Conservation (phyloP, 2,113 vertebrate genomes). For the Poeciliopsis prolifica region DNA sequence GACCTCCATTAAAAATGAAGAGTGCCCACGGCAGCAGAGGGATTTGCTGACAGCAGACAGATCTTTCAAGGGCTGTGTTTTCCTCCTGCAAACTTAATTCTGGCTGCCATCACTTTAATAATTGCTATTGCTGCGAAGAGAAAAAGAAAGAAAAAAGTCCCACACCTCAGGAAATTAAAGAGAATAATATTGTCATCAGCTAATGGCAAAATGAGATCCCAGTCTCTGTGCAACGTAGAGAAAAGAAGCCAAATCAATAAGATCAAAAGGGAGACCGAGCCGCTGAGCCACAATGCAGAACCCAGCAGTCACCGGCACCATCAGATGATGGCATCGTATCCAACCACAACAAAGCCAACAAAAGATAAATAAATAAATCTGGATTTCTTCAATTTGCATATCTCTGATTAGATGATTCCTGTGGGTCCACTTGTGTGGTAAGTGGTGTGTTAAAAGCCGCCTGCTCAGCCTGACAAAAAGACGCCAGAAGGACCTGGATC, state of each 20-base stretch:
- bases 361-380: slow-evolving; percentile 6
- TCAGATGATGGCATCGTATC: slow-evolving; percentile 23
- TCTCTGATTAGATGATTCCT: slow-evolving; percentile 55
- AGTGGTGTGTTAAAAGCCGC: slow-evolving; percentile 40
- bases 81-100: slow-evolving; percentile 36
- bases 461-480: slow-evolving; percentile 40
- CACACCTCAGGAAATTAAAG: slow-evolving; percentile 1
- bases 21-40: slow-evolving; percentile 29
- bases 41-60: slow-evolving; percentile 49
- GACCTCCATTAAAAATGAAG: slow-evolving; percentile 36
- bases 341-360: slow-evolving; percentile 18
- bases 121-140: slow-evolving; percentile 38
- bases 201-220: slow-evolving; percentile 28
- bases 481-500: slow-evolving; percentile 26
- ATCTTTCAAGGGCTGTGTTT: slow-evolving; percentile 38
- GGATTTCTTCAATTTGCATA: slow-evolving; percentile 53
- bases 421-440: slow-evolving; percentile 56
- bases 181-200: slow-evolving; percentile 25
- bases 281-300: slow-evolving; percentile 33
- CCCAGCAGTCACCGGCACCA: slow-evolving; percentile 26
- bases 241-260: slow-evolving; percentile 49
- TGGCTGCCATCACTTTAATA: slow-evolving; percentile 29
- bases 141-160: slow-evolving; percentile 33
- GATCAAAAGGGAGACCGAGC: slow-evolving; percentile 39
- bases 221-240: slow-evolving; percentile 21